Evolutionary conservation across 2,113 vertebrate genomes (phyloP).

Genomic region (Romanogobio albipinnatus): DNA sequence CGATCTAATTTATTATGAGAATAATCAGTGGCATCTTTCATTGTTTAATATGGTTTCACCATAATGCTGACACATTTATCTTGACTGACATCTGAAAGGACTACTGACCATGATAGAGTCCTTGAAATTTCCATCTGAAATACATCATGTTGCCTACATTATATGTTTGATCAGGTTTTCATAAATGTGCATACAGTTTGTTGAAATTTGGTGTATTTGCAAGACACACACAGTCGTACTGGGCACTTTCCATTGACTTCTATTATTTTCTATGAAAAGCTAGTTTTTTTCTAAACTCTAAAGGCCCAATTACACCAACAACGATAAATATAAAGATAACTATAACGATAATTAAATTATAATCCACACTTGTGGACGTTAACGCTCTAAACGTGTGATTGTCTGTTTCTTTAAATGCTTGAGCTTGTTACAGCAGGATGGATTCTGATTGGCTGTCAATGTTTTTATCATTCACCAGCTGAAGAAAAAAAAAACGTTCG

Average conservation of each 20-base stretch:
- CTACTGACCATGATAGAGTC: neutral
- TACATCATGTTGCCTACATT: neutral
- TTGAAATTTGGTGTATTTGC: too few species aligned
- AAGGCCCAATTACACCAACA: too few species aligned
- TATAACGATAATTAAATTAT: too few species aligned
- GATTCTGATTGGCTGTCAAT: too few species aligned
- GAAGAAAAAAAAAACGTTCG: too few species aligned
- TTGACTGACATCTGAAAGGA: neutral
- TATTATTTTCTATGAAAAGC: neutral
- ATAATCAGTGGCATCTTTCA: slow-evolving; percentile 34
- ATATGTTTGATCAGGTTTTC: neutral
- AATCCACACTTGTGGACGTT: too few species aligned
- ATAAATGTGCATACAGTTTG: too few species aligned
- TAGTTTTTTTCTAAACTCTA: neutral
- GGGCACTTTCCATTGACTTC: neutral
- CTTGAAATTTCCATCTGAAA: neutral
- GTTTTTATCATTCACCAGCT: too few species aligned
- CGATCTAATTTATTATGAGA: neutral
- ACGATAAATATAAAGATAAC: too few species aligned
- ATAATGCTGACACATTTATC: neutral
- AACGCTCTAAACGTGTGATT: too few species aligned
- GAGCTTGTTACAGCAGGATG: too few species aligned
- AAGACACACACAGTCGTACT: neutral
- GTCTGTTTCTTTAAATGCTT: too few species aligned
- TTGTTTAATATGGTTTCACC: slow-evolving; percentile 9